A percentile compares a stretch with the other conserved stretches of the same genome.
Conservation (phyloP, 2,113 vertebrate species). For the Eulemur rufifrons region DNA sequence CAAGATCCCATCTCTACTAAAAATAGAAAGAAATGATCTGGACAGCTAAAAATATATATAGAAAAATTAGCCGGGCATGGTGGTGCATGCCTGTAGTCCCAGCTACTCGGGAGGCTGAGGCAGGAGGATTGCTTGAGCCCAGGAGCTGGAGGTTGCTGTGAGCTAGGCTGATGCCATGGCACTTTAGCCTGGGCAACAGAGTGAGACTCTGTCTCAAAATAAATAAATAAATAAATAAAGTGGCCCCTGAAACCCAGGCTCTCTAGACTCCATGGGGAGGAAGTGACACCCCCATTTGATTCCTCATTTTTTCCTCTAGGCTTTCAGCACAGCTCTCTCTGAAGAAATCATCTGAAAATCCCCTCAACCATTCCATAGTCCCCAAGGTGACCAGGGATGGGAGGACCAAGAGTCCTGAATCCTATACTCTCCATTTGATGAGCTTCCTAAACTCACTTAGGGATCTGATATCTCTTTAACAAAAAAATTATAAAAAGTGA, state of each 20-base stretch:
- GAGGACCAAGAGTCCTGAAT: not conserved
- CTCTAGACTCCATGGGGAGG: not conserved
- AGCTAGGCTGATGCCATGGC: too few species aligned
- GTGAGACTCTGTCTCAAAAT: too few species aligned
- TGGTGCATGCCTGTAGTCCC: too few species aligned
- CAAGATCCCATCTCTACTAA: too few species aligned
- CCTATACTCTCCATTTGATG: not conserved
- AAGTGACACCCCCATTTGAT: not conserved
- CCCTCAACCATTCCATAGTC: not conserved
- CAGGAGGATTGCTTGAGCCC: too few species aligned
- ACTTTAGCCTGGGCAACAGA: too few species aligned
- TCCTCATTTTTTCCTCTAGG: not conserved
- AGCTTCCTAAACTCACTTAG: not conserved
- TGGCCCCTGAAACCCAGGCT: not conserved
- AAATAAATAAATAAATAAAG: too few species aligned
- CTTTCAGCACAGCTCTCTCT: not conserved
- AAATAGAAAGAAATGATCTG: too few species aligned
- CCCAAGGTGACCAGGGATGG: not conserved
- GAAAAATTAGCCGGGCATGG: too few species aligned
- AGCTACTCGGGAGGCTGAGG: too few species aligned
- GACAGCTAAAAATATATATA: too few species aligned
- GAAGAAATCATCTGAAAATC: not conserved
- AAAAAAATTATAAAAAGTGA: not conserved
- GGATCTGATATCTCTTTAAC: not conserved
- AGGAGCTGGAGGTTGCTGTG: too few species aligned